Base-by-base conservation (phyloP, 2,797 vertebrate species). In the Sardinella longiceps region DNA sequence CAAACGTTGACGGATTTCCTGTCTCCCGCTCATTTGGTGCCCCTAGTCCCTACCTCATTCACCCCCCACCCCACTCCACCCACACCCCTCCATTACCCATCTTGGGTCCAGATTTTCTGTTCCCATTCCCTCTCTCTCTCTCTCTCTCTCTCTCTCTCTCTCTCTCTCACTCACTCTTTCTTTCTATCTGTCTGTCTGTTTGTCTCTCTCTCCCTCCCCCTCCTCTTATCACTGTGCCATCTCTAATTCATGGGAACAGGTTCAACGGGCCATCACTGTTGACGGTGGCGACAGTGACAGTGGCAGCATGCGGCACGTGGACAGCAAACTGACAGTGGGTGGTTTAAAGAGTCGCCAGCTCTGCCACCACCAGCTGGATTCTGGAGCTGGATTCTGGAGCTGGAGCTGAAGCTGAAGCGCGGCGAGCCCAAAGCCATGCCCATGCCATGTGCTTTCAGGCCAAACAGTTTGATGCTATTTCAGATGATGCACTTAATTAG, bases 211-310 rank as follows among this genome's bases (percentile, higher is more conserved):
- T n/a, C 58, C 9, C 81, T 84, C 33, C 53, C 86, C 83, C 80
- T 85, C 80, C n/a, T 37, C 81, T 82, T 88, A 83, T 83, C 84
- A 63, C 87, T 63, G 82, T 77, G 77, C 85, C 85, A 90, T 90
- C 86, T 87, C 88, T 89, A 89, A 91, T 90, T 89, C 86, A 88
- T 88, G 85, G 85, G 87, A 88, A 90, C 87, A 84, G 84, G 81
- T 87, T 90, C 86, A 89, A 85, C 85, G 86, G 86, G 85, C 88
- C 84, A 84, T 84, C 86, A 88, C 87, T 89, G 85, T 87, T 87
- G 86, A 85, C 87, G 84, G 85, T n/a, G n/a, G n/a, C n/a, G n/a
- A n/a, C n/a, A n/a, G n/a, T n/a, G n/a, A n/a, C n/a, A n/a, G n/a
- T n/a, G n/a, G n/a, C n/a, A n/a, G n/a, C 84, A 82, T 86, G 89